phyloP scores from a whole-genome alignment of 2,797 vertebrate species.

The Staurois parvus region DNA sequence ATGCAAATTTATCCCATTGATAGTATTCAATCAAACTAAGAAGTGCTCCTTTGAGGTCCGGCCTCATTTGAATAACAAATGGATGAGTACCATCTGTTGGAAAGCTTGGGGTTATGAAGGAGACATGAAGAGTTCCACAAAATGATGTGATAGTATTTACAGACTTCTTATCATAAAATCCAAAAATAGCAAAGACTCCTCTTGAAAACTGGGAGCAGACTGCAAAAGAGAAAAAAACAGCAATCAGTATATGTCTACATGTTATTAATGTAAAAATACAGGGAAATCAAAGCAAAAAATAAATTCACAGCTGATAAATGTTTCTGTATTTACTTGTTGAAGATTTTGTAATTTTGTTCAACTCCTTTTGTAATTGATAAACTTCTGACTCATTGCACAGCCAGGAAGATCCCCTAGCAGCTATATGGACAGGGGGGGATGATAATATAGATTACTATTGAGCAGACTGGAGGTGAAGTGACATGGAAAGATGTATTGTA shows the following conservation, averaged over 20 bases:
- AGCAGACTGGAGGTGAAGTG: neutral
- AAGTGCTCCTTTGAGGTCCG: slow-evolving; percentile 96
- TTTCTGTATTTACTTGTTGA: neutral
- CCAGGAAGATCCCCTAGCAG: neutral
- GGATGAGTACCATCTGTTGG: slow-evolving; percentile 95
- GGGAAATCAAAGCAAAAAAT: neutral
- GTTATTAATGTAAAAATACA: neutral
- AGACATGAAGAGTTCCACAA: slow-evolving; percentile 96
- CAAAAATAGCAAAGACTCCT: slow-evolving; percentile 98
- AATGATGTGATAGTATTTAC: slow-evolving; percentile 99
- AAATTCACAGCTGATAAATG: neutral
- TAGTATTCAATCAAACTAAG: slow-evolving; percentile 98
- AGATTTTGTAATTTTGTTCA: too few species aligned
- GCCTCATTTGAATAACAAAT: slow-evolving; percentile 98
- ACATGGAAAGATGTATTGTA: neutral
- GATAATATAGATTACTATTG: neutral
- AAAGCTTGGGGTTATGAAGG: slow-evolving; percentile 98
- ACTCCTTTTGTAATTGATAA: neutral
- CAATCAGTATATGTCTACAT: neutral
- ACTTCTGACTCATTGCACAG: neutral
- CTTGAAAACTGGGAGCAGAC: slow-evolving; percentile 99
- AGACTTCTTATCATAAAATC: slow-evolving; percentile 99
- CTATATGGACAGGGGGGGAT: neutral
- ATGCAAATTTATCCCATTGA: slow-evolving; percentile 98
- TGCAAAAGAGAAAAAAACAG: slow-evolving; percentile 68